A percentile compares a stretch with the other conserved stretches of the same genome.
Conservation (phyloP, 2,113 vertebrate genomes). For the Probosciger aterrimus region DNA sequence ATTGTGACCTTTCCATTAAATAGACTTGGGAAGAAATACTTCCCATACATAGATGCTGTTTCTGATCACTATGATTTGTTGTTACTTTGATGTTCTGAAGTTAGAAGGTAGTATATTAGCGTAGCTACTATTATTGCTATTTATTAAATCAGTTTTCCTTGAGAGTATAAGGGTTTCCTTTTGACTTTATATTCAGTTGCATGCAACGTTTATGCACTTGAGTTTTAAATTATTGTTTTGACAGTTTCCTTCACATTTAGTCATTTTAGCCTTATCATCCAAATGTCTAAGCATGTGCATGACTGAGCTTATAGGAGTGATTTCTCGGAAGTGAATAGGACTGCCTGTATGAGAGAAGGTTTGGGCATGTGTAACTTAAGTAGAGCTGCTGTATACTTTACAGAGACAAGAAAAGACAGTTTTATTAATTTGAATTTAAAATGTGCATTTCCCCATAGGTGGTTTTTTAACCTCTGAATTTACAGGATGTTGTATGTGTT, state of each 20-base stretch:
- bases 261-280: background rate
- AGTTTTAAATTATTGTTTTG: constrained; percentile 26
- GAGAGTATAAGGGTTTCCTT: background rate
- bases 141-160: background rate
- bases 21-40: background rate
- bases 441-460: background rate
- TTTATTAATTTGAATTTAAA: background rate
- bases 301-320: background rate
- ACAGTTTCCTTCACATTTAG: background rate
- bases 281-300: background rate
- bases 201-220: background rate
- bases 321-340: background rate
- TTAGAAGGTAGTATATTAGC: background rate
- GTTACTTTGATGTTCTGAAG: background rate
- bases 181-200: background rate
- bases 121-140: background rate
- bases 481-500: background rate
- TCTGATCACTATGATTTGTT: background rate
- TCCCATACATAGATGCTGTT: background rate
- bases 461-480: background rate
- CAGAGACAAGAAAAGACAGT: background rate
- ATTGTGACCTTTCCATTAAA: background rate
- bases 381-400: background rate
- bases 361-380: background rate
- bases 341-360: background rate